Evolutionary conservation across 2,888 invertebrate genomes (phyloP).

Genomic region (Odontocolon sp.): DNA sequence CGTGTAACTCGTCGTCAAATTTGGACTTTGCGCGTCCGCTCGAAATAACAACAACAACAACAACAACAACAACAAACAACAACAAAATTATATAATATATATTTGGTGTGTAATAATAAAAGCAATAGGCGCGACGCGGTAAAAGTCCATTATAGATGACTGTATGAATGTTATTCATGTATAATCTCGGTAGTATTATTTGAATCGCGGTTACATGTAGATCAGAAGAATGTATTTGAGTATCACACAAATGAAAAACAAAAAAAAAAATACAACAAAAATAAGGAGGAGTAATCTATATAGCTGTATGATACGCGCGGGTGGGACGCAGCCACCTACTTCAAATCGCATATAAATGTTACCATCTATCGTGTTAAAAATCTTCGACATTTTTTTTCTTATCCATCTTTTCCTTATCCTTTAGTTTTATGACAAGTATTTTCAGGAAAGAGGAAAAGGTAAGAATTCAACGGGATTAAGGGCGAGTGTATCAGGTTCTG

Average conservation of each 20-base stretch:
- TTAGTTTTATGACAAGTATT: neutral
- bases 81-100: constrained; percentile 37
- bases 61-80: neutral
- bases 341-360: constrained; percentile 75
- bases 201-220: constrained; percentile 57
- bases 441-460: too few relatives aligned
- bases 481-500: too few relatives aligned
- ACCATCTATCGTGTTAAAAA: constrained; percentile 74
- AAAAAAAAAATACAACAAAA: constrained; percentile 10
- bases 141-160: too few relatives aligned
- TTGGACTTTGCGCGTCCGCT: constrained; percentile 45
- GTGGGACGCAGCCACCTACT: constrained; percentile 62
- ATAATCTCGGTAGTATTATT: constrained; percentile 54
- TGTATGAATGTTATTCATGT: constrained; percentile 59
- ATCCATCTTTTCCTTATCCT: neutral
- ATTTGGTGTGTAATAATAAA: constrained; percentile 55
- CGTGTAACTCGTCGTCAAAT: constrained; percentile 56
- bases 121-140: constrained; percentile 58
- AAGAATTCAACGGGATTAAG: too few relatives aligned
- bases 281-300: constrained; percentile 24
- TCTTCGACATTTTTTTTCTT: constrained; percentile 7
- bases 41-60: constrained; percentile 13
- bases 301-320: constrained; percentile 59
- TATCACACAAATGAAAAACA: constrained; percentile 27
- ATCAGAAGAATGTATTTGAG: constrained; percentile 55